These are phyloP conservation scores for Diachasma alloeum DNA, from an alignment of 1,140 invertebrate genomes.

Conservation along the genomic window DNA sequence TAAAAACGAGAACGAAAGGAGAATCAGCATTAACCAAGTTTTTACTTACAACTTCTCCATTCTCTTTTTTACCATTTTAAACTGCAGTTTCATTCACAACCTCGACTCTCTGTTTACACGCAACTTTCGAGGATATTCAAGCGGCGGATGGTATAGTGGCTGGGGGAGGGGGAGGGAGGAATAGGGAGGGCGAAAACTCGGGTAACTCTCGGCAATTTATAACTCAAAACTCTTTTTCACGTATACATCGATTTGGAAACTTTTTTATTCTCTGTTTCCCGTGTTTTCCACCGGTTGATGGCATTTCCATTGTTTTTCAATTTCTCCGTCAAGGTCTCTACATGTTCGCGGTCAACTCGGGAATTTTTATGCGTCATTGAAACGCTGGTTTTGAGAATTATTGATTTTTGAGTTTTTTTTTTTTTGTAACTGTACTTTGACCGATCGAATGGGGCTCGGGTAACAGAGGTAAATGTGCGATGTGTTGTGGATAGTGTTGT, in stretches of 20 bases:
- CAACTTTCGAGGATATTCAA: not conserved
- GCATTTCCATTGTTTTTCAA: not conserved
- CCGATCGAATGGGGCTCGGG: not conserved
- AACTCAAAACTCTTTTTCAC: constrained; percentile 6
- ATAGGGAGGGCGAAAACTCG: not conserved
- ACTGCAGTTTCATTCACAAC: constrained; percentile 4
- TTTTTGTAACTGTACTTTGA: not conserved
- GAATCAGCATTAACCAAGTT: not conserved
- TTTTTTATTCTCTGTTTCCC: not conserved
- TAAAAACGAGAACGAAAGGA: not conserved
- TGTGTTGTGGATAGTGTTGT: not conserved
- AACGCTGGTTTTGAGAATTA: not conserved
- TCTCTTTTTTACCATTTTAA: not conserved
- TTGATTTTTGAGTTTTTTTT: not conserved
- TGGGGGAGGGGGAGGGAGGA: not conserved
- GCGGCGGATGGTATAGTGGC: too few species aligned
- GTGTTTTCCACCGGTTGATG: not conserved
- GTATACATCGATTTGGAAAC: not conserved
- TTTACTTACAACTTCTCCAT: not conserved
- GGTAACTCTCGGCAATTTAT: constrained; percentile 6
- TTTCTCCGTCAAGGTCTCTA: too few species aligned
- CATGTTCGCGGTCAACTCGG: too few species aligned
- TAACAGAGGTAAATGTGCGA: not conserved
- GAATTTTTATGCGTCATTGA: not conserved
- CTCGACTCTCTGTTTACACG: not conserved